These are phyloP conservation scores for Zaprionus taronus DNA, from an alignment of 1,140 invertebrate genomes.

Conservation along the genomic window DNA sequence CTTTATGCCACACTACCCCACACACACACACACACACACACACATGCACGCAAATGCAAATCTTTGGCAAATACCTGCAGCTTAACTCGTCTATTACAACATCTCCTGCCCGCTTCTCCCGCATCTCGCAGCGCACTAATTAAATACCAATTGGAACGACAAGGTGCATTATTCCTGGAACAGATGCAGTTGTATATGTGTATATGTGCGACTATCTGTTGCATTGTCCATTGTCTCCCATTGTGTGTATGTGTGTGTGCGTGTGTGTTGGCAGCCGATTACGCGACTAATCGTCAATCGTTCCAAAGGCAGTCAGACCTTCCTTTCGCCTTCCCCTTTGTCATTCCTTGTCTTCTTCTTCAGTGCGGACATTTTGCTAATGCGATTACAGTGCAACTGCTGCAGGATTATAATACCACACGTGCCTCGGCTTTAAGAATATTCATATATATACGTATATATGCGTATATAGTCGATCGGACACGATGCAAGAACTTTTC, in stretches of 20 bases:
- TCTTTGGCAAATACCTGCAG: slow-evolving; percentile 11
- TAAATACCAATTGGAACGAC: slow-evolving; percentile 13
- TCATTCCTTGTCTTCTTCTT: neutral
- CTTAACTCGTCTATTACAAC: slow-evolving; percentile 4
- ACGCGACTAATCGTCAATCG: slow-evolving; percentile 1
- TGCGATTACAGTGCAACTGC: slow-evolving; percentile 1
- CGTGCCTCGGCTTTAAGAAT: neutral
- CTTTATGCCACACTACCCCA: neutral
- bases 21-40: neutral
- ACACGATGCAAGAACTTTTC: too few relatives aligned
- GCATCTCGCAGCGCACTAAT: slow-evolving; percentile 6
- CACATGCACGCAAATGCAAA: neutral
- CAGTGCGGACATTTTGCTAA: neutral
- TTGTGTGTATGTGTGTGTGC: neutral
- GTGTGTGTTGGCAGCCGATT: neutral
- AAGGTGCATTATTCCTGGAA: neutral
- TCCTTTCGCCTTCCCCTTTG: neutral
- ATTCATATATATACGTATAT: neutral
- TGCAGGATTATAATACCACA: neutral
- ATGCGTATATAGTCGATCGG: neutral
- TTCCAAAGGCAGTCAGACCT: neutral
- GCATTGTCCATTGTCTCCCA: neutral
- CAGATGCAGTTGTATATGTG: neutral
- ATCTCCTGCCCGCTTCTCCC: neutral
- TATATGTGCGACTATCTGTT: neutral